A percentile compares a stretch with the other conserved stretches of the same genome.
These are phyloP conservation scores for Esox lucius DNA, from an alignment of 2,797 vertebrate species.

Conservation along the genomic window DNA sequence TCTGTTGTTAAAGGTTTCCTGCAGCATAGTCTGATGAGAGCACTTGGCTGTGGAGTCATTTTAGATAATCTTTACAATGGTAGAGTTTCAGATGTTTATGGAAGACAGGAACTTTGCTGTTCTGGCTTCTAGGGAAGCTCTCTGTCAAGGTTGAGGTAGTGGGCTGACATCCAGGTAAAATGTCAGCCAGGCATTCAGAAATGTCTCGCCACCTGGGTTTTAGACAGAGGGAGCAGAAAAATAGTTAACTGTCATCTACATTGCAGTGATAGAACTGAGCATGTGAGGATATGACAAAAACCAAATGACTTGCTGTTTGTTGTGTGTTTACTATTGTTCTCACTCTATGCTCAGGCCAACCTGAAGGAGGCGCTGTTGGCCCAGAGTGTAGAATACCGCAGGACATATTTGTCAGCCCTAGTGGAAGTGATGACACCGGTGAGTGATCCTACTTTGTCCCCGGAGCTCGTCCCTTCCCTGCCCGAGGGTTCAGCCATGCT, in stretches of 20 bases:
- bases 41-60: not conserved
- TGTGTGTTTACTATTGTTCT: not conserved
- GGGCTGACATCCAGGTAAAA: too few relatives aligned
- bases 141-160: too few relatives aligned
- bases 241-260: too few relatives aligned
- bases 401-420: constrained; percentile 75
- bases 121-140: too few relatives aligned
- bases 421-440: constrained; percentile 56
- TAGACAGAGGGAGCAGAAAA: not conserved
- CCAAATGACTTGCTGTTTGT: not conserved
- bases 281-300: not conserved
- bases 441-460: constrained; percentile 36
- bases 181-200: too few relatives aligned
- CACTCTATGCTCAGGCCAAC: constrained; percentile 62
- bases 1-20: constrained; percentile 3
- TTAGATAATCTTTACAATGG: too few relatives aligned
- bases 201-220: too few relatives aligned
- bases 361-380: constrained; percentile 68
- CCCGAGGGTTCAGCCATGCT: constrained; percentile 48
- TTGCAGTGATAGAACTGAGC: too few relatives aligned
- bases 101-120: too few relatives aligned
- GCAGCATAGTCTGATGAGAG: constrained; percentile 27
- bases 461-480: constrained; percentile 4
- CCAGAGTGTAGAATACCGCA: constrained; percentile 69
- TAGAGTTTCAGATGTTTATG: too few relatives aligned